Percentiles rank a stretch among this genome's conserved stretches.
phyloP scores from a whole-genome alignment of 2,888 invertebrate genomes.

The Physocephala rufipes region DNA sequence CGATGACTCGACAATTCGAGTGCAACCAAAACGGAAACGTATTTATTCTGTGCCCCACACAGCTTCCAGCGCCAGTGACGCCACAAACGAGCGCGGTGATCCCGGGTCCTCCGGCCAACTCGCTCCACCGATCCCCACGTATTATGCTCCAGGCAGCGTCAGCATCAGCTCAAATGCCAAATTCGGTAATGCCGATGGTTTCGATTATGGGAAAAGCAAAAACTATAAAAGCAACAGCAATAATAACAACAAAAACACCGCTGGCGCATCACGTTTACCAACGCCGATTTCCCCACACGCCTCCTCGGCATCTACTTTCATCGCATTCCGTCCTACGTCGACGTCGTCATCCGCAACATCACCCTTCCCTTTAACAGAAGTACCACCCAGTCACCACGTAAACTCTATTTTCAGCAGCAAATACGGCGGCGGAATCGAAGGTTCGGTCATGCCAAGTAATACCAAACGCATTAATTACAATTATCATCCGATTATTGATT shows the following conservation, averaged over 20 bases:
- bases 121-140: conserved; percentile 26
- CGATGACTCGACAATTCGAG: conserved; percentile 50
- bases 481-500: conserved; percentile 85
- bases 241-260: background rate
- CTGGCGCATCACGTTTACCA: conserved; percentile 41
- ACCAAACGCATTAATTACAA: conserved; percentile 77
- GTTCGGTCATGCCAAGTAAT: conserved; percentile 39
- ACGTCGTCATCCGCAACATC: conserved; percentile 48
- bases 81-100: conserved; percentile 33
- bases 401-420: conserved; percentile 48
- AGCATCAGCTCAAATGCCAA: conserved; percentile 38
- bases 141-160: conserved; percentile 48
- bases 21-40: conserved; percentile 61
- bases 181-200: conserved; percentile 24
- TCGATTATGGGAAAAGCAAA: conserved; percentile 12
- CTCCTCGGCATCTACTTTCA: conserved; percentile 41
- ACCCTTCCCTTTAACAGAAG: conserved; percentile 42
- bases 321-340: conserved; percentile 38
- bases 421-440: conserved; percentile 32
- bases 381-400: conserved; percentile 50
- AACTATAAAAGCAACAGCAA: conserved; percentile 1
- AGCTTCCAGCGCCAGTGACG: conserved; percentile 45
- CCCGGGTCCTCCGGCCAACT: conserved; percentile 36
- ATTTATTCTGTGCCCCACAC: conserved; percentile 61
- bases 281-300: conserved; percentile 43